These are phyloP conservation scores for Pseudorasbora parva DNA, from an alignment of 2,113 vertebrate genomes.

Conservation along the genomic window DNA sequence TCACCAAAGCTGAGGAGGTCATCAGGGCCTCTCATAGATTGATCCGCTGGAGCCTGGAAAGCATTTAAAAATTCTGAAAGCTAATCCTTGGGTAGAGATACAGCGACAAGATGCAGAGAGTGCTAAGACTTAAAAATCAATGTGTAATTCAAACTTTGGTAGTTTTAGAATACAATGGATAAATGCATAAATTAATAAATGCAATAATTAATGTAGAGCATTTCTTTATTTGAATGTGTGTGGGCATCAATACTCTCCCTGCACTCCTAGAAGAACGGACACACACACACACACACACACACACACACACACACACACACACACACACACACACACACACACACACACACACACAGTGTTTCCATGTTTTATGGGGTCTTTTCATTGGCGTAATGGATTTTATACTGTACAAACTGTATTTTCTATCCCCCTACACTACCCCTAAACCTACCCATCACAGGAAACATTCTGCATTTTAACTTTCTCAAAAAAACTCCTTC, in stretches of 20 bases:
- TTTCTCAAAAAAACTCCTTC: too few species aligned
- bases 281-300: too few species aligned
- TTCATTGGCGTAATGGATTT: too few species aligned
- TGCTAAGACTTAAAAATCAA: not conserved
- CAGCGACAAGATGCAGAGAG: not conserved
- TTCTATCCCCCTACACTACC: too few species aligned
- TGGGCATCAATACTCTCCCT: not conserved
- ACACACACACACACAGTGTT: too few species aligned
- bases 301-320: too few species aligned
- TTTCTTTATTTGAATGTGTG: not conserved
- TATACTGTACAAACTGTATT: too few species aligned
- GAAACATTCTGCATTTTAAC: too few species aligned
- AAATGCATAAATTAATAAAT: not conserved
- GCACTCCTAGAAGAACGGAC: not conserved
- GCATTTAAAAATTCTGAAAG: not conserved
- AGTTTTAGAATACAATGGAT: not conserved
- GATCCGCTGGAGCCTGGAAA: not conserved
- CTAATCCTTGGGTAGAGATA: not conserved
- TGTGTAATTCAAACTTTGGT: slow-evolving; percentile 4
- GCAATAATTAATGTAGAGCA: not conserved
- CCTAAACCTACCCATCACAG: too few species aligned
- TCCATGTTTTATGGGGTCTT: too few species aligned
- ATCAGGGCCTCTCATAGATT: not conserved
- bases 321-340: too few species aligned
- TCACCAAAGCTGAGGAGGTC: not conserved